A percentile compares a stretch with the other conserved stretches of the same genome.
Evolutionary conservation across 2,888 invertebrate species (phyloP).

Genomic region (Eucriotettix oculatus): DNA sequence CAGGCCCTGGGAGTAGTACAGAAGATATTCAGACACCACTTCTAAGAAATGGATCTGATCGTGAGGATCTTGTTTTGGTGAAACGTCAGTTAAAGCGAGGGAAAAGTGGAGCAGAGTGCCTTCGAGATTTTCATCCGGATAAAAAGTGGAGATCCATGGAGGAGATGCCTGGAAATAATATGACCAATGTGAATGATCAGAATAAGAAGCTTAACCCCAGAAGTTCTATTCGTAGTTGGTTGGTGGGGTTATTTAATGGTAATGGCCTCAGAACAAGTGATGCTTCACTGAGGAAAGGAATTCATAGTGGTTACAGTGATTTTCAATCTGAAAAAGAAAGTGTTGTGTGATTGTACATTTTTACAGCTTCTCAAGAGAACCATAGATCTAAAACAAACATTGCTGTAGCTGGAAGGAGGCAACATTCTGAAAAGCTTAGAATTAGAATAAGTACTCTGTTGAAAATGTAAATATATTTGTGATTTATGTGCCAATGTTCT

Average conservation of each 20-base stretch:
- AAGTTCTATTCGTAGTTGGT: constrained; percentile 53
- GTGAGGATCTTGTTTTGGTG: constrained; percentile 1
- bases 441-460: no score
- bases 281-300: constrained; percentile 35
- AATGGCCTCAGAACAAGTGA: constrained; percentile 50
- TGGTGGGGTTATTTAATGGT: constrained; percentile 57
- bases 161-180: constrained; percentile 27
- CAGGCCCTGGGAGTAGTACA: constrained; percentile 19
- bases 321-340: background rate
- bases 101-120: constrained; percentile 5
- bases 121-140: constrained; percentile 27
- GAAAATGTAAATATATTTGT: no score
- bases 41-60: constrained; percentile 25
- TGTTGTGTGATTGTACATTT: background rate
- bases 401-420: no score
- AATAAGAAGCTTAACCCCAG: constrained; percentile 42
- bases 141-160: constrained; percentile 71
- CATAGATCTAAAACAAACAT: no score
- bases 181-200: constrained; percentile 19
- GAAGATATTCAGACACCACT: constrained; percentile 31
- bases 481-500: background rate
- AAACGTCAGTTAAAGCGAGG: constrained; percentile 6
- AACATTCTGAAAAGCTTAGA: no score
- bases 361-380: no score
- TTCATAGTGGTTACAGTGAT: constrained; percentile 21